Evolutionary conservation across 37 sponge, comb jelly and placozoan genomes (phyloP).

Genomic region (Bolinopsis microptera): DNA sequence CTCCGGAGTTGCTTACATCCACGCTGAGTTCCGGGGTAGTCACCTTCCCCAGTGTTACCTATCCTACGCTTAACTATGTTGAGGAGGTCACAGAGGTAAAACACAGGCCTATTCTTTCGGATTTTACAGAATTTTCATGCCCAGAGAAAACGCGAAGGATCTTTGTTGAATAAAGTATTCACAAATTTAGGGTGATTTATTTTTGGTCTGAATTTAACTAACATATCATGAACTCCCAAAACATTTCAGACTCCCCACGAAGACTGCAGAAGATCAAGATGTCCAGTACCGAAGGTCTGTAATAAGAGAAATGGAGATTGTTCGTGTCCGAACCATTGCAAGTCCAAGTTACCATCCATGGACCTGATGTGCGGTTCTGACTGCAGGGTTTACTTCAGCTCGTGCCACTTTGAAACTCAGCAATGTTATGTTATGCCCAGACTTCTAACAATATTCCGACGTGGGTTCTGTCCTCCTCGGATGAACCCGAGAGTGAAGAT

Average conservation of each 20-base stretch:
- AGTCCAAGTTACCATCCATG: not conserved
- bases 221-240: too few relatives aligned
- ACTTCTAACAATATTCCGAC: not conserved
- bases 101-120: too few relatives aligned
- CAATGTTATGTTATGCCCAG: not conserved
- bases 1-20: not conserved
- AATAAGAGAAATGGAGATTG: not conserved
- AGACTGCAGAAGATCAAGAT: not conserved
- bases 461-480: not conserved
- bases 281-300: not conserved
- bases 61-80: not conserved
- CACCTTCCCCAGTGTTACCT: not conserved
- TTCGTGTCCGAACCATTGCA: not conserved
- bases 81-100: too few relatives aligned
- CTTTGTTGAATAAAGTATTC: too few relatives aligned
- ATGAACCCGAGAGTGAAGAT: not conserved
- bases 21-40: not conserved
- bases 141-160: too few relatives aligned
- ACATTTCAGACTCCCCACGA: not conserved
- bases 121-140: too few relatives aligned
- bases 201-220: too few relatives aligned
- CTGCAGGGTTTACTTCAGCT: not conserved
- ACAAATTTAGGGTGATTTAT: too few relatives aligned
- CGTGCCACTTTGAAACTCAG: not conserved
- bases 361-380: not conserved